These are phyloP conservation scores for Drosophila mettleri DNA, from an alignment of 2,888 invertebrate species.

Conservation along the genomic window DNA sequence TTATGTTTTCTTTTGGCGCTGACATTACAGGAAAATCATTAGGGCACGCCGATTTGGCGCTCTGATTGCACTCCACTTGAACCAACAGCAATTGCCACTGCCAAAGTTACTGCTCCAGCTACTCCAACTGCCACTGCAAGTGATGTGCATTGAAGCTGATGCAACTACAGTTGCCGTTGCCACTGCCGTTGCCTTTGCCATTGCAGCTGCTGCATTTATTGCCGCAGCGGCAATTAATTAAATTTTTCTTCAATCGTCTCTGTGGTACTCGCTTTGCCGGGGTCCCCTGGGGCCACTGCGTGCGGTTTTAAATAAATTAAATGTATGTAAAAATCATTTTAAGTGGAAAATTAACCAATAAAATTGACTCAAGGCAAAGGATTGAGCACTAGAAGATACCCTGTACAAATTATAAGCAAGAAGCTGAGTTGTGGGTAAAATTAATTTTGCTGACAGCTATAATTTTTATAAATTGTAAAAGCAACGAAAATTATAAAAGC, in stretches of 20 bases:
- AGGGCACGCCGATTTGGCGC: slow-evolving; percentile 77
- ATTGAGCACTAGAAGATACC: neutral
- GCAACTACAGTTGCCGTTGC: slow-evolving; percentile 10
- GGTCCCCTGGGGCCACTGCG: slow-evolving; percentile 27
- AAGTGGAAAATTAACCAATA: slow-evolving; percentile 41
- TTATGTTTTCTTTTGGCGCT: slow-evolving; percentile 74
- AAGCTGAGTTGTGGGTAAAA: too few relatives aligned
- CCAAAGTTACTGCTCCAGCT: slow-evolving; percentile 1
- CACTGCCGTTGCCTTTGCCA: neutral
- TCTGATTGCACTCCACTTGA: slow-evolving; percentile 71
- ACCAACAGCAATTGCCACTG: slow-evolving; percentile 15
- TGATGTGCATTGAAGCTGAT: slow-evolving; percentile 23
- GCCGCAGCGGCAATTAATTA: slow-evolving; percentile 73
- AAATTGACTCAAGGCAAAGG: neutral
- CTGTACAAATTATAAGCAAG: neutral
- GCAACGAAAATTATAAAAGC: too few relatives aligned
- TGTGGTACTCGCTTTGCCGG: slow-evolving; percentile 2
- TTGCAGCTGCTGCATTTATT: slow-evolving; percentile 16
- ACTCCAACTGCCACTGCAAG: slow-evolving; percentile 9
- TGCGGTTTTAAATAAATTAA: slow-evolving; percentile 73
- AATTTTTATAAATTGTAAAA: too few relatives aligned
- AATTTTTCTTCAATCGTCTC: slow-evolving; percentile 61
- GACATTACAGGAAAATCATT: slow-evolving; percentile 79
- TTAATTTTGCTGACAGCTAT: too few relatives aligned
- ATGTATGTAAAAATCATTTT: slow-evolving; percentile 63